Base-by-base conservation (phyloP, 2,113 vertebrate species). In the Riparia riparia region DNA sequence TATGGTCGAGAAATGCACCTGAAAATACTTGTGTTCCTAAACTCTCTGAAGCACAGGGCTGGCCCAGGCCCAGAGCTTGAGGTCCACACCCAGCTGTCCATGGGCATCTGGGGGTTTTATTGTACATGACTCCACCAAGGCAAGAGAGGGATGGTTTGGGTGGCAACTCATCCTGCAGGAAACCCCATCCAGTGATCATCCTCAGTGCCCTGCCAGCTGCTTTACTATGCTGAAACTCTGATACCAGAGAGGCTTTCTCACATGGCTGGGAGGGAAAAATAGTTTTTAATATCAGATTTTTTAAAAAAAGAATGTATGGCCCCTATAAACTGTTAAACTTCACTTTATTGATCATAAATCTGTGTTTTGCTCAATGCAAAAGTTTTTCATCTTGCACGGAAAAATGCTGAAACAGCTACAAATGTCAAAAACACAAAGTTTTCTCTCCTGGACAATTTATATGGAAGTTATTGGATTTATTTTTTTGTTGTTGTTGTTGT, bases 331-430 rank as follows among this genome's bases (percentile, higher is more conserved):
- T 97, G 98, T 97, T 98, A 98, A 98, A 98, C 97, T 98, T 98
- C 96, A 96, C 97, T 98, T 98, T 98, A 98, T 98, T 98, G 98
- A 98, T 97, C 97, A 98, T 98, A 98, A 98, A 98, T 98, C 98
- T 98, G 98, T 98, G 97, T 98, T 98, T 98, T 98, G 98, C 97
- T 98, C 98, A 98, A 98, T 98, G 97, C 97, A 98, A 98, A 98
- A 98, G 98, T 98, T 98, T 98, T 98, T 98, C 97, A 97, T 98
- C 98, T 98, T 97, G 95, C 96, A 96, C 93, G 1, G 95, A 98
- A 98, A 98, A 98, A 96, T 98, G 98, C 98, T 98, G 98, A 98
- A 98, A 93, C 98, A 98, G 98, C 98, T 90, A 96, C 98, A 98
- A 97, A 96, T 80, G 95, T 97, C 68, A 95, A 98, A 97, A 98